Conservation (phyloP, 1,140 invertebrate genomes). For the Leptoteleia sp. region DNA sequence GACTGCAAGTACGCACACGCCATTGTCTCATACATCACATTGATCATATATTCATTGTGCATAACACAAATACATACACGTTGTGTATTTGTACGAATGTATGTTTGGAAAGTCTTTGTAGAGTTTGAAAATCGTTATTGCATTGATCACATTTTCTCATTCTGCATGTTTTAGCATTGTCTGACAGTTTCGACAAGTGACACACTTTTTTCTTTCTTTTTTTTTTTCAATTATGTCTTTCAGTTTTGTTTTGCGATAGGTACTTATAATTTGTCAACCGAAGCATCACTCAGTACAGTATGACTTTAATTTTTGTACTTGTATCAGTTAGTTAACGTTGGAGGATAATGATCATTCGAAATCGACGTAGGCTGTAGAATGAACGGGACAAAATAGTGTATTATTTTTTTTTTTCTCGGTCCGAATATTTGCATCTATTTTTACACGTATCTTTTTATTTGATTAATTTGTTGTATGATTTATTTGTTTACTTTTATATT, state of each 20-base stretch:
- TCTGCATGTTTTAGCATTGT: constrained; percentile 70
- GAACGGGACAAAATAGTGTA: not conserved
- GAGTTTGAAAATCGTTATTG: constrained; percentile 68
- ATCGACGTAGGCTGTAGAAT: constrained; percentile 5
- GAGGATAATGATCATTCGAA: constrained; percentile 24
- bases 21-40: constrained; percentile 67
- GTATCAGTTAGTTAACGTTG: constrained; percentile 11
- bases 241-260: constrained; percentile 6
- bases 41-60: constrained; percentile 66
- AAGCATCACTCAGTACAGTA: not conserved
- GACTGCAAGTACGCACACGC: constrained; percentile 45
- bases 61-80: constrained; percentile 26
- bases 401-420: not conserved
- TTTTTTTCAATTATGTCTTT: constrained; percentile 4
- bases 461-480: too few species aligned
- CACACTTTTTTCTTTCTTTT: constrained; percentile 13
- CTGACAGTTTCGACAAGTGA: constrained; percentile 30
- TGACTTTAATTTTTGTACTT: constrained; percentile 1
- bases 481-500: too few species aligned
- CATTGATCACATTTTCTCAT: constrained; percentile 68
- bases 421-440: not conserved
- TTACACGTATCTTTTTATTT: too few species aligned
- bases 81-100: constrained; percentile 25
- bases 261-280: constrained; percentile 1
- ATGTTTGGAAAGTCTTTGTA: constrained; percentile 56